Base-by-base conservation (phyloP, 2,888 invertebrate species). In the Lithophane leautieri region DNA sequence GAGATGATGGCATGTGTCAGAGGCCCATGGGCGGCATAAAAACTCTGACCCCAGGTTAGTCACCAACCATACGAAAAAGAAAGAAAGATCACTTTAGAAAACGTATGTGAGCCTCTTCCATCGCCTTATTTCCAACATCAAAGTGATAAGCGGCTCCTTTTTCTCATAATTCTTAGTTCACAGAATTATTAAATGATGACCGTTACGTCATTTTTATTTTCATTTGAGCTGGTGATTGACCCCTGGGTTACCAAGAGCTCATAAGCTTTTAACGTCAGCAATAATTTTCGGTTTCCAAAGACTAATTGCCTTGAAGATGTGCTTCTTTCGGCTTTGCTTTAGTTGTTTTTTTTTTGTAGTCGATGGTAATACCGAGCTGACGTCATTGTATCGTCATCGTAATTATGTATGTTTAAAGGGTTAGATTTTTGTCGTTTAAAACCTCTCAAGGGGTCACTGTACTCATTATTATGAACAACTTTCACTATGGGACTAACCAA, bases 151-250 rank as follows among this genome's bases (percentile, higher is more conserved):
- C 71, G 58, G 62, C 62, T 76, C 50, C 34, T 63, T 74, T 74
- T 75, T 82, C 73, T 82, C 54, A 69, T 42, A 67, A 73, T 73
- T 81, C 74, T 70, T 44, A 67, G 69, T 76, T 81, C 78, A 67
- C 67, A 66, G 83, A 83, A 81, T 78, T 75, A 79, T 82, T 84
- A 28, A 76, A 76, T 70, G 78, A 70, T 65, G 61, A 52, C 28
- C 42, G 60, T 84, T 79, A 83, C 88, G 76, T 87, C 88, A 88
- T 76, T 73, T 79, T 76, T 83, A 78, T 81, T 81, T 79, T 70
- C 80, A 78, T 73, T 73, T 56, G 69, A 71, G 63, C 42, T 83
- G 73, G 70, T 81, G 82, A 82, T 81, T 83, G 85, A 83, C 82
- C 82, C 44, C 50, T 9, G 58, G 81, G 81, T 82, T 75, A 79